phyloP scores from a whole-genome alignment of 35 echinoderm and acorn worm genomes.

The Diadema setosum region DNA sequence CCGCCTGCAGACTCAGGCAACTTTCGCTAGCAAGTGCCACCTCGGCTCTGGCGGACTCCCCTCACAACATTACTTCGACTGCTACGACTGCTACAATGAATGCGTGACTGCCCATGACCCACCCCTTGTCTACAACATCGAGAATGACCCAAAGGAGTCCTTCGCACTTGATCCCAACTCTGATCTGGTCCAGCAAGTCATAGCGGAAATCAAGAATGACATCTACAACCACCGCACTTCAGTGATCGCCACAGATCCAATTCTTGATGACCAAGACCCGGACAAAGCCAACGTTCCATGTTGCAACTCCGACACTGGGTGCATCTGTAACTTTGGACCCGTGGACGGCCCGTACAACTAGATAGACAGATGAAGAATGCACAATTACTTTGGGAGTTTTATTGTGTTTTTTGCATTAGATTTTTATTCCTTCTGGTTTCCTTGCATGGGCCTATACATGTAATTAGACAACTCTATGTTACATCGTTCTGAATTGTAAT shows the following conservation, averaged over 20 bases:
- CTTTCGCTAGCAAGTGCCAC: background rate
- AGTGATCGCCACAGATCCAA: slow-evolving; percentile 5
- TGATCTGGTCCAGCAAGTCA: background rate
- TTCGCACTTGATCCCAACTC: slow-evolving; percentile 18
- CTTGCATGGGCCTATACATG: no score
- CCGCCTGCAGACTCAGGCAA: background rate
- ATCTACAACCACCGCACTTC: slow-evolving; percentile 29
- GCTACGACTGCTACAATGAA: slow-evolving; percentile 14
- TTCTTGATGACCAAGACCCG: background rate
- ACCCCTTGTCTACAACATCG: slow-evolving; percentile 82
- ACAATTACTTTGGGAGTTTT: no score
- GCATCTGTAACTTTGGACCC: slow-evolving; percentile 65
- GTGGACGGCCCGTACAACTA: background rate
- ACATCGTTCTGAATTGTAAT: no score
- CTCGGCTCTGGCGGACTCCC: slow-evolving; percentile 47
- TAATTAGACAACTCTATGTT: no score
- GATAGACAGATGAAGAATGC: no score
- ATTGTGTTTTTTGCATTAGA: no score
- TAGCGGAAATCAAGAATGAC: slow-evolving; percentile 6
- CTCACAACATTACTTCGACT: background rate
- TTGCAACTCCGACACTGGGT: slow-evolving; percentile 80
- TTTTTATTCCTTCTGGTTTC: no score
- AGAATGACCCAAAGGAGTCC: slow-evolving; percentile 63
- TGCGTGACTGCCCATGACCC: slow-evolving; percentile 65
- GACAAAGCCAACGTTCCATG: slow-evolving; percentile 34